Evolutionary conservation across 2,113 vertebrate genomes (phyloP), one percentile per base, ranked within the genome.

Genomic region (Hystrix cristata): DNA sequence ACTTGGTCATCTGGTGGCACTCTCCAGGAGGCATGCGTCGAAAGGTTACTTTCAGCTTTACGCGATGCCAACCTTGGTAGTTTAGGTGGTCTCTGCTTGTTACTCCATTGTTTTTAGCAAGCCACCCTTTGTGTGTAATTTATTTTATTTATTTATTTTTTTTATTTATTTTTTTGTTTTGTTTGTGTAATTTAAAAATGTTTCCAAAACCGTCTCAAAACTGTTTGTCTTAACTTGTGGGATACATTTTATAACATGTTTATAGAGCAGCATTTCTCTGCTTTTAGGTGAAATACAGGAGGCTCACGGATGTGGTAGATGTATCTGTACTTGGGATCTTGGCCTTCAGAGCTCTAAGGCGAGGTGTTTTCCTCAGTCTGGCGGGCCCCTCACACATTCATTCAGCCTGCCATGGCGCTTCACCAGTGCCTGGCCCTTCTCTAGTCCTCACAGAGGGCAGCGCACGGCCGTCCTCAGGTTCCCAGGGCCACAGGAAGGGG

Each of bases 381-480:
- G 25, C 2, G 1, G n/a, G 34, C 48, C 59, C 65, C 38, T n/a
- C 25, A 12, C 19, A 0, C 38, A 4, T 11, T 19, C 38, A 4
- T 11, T 19, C 62, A 7, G 81, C 18, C 7, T 55, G 23, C n/a
- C 0, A 29, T 55, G 76, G 27, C 2, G 5, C 46, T 2, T 5
- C 15, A 27, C 38, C 23, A 48, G 55, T 38, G 21, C 0, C 57
- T 31, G 16, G 38, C 15, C 7, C 25, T 67, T 25, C 53, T 29
- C 14, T 10, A 1, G 4, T 12, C 6, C 51, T 79, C 29, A 19
- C 27, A 65, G 11, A 71, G 59, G 57, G 31, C 8, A 0, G 38
- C 4, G 1, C 38, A 25, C 1, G 4, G 46, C 14, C 18, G n/a
- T 29, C 19, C 7, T 79, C 19, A 34, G 43, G 0, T 0, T 4